Conservation (phyloP, 2,888 invertebrate species). For the Oxycera nigricornis region DNA sequence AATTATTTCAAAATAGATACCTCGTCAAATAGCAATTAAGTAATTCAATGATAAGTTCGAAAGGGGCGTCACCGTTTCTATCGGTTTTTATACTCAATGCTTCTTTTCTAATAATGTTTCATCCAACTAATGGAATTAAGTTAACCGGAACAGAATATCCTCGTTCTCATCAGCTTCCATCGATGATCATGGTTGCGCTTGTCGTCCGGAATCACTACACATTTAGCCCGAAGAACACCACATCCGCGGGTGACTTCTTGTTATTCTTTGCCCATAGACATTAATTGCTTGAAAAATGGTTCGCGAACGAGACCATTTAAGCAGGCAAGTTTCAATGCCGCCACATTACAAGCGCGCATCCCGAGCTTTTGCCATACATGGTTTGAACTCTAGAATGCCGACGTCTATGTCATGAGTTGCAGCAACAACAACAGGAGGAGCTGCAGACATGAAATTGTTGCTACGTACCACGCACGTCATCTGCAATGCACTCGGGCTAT, state of each 20-base stretch:
- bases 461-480: conserved; percentile 30
- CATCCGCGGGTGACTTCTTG: not conserved
- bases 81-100: no score
- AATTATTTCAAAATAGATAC: no score
- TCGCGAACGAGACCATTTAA: conserved; percentile 18
- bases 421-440: not conserved
- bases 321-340: conserved; percentile 8
- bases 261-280: conserved; percentile 12
- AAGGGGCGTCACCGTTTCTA: no score
- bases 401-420: not conserved
- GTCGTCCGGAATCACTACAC: conserved; percentile 7
- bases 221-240: not conserved
- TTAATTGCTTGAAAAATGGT: conserved; percentile 35
- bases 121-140: no score
- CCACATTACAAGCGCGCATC: conserved; percentile 25
- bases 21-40: no score
- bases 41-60: no score
- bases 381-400: not conserved
- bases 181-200: conserved; percentile 5
- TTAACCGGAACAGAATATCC: conserved; percentile 8
- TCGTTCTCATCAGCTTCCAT: conserved; percentile 1
- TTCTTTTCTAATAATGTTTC: no score
- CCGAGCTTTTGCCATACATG: not conserved
- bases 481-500: conserved; percentile 17
- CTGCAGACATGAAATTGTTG: conserved; percentile 15